A percentile compares a stretch with the other conserved stretches of the same genome.
These are phyloP conservation scores for Porites lobata DNA, from an alignment of 92 coral and sea anemone genomes.

Conservation along the genomic window DNA sequence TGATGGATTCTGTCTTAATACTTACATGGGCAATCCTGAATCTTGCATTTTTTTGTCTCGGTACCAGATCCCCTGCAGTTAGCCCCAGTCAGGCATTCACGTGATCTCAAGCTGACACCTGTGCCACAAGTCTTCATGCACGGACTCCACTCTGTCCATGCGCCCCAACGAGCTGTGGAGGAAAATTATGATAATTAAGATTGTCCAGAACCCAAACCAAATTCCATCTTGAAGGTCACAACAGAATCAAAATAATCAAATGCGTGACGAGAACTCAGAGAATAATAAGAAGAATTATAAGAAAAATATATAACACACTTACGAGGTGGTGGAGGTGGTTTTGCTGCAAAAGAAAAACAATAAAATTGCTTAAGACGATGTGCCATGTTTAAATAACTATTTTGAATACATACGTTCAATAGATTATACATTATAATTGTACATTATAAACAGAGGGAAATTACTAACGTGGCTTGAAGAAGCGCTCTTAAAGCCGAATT, in stretches of 20 bases:
- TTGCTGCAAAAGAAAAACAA: slow-evolving; percentile 53
- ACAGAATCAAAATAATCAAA: not conserved
- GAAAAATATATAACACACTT: slow-evolving; percentile 14
- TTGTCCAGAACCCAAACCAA: not conserved
- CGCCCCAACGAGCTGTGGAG: slow-evolving; percentile 91
- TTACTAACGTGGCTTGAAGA: too few relatives aligned
- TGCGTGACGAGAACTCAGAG: not conserved
- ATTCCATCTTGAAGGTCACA: not conserved
- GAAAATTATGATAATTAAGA: not conserved
- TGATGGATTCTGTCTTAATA: not conserved
- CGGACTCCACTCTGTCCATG: slow-evolving; percentile 96
- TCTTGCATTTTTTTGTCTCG: slow-evolving; percentile 82
- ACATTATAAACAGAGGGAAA: not conserved
- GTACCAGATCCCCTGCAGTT: slow-evolving; percentile 91
- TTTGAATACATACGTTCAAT: too few relatives aligned
- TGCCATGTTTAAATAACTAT: not conserved
- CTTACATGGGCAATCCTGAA: slow-evolving; percentile 97
- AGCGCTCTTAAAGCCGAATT: not conserved
- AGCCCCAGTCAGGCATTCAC: slow-evolving; percentile 92
- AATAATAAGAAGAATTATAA: not conserved
- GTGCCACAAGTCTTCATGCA: slow-evolving; percentile 97
- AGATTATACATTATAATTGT: not conserved
- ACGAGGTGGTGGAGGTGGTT: slow-evolving; percentile 88
- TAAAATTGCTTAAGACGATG: slow-evolving; percentile 7
- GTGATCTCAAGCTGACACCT: slow-evolving; percentile 88